Conservation (phyloP, 2,888 invertebrate species). For the Synanthedon vespiformis region DNA sequence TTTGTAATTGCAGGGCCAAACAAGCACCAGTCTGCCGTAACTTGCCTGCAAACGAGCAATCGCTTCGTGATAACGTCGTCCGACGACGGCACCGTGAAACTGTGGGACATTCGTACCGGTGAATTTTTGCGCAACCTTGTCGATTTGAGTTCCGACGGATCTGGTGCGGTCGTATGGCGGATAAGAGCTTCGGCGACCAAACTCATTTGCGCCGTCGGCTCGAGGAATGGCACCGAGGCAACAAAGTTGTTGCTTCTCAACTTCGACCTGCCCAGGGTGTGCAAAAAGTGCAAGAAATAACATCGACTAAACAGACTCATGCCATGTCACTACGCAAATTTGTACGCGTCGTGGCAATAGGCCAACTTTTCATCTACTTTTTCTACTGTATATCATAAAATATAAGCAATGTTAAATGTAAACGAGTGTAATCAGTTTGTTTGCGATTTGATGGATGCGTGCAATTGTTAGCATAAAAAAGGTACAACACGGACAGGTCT, state of each 20-base stretch:
- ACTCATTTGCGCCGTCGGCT: conserved; percentile 98
- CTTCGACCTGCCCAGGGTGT: conserved; percentile 88
- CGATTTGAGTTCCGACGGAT: conserved; percentile 92
- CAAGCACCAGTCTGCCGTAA: conserved; percentile 98
- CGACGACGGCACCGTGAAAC: conserved; percentile 98
- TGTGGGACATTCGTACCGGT: conserved; percentile 98
- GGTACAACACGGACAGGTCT: too few relatives aligned
- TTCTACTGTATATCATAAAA: too few relatives aligned
- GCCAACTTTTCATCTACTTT: too few relatives aligned
- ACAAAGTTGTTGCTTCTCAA: conserved; percentile 97
- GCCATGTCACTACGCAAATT: conserved; percentile 53
- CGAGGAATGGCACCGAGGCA: conserved; percentile 98
- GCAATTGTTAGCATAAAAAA: too few relatives aligned
- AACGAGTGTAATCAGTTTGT: too few relatives aligned
- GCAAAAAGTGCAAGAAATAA: conserved; percentile 71
- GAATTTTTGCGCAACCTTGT: conserved; percentile 97
- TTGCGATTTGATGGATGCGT: too few relatives aligned
- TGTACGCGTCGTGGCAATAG: conserved; percentile 52
- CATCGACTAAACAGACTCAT: conserved; percentile 61
- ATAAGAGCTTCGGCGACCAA: conserved; percentile 95
- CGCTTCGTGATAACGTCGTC: conserved; percentile 99
- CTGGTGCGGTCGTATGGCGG: conserved; percentile 99
- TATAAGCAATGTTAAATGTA: too few relatives aligned
- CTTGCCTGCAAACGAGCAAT: conserved; percentile 96
- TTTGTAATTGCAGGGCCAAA: conserved; percentile 77